Base-by-base conservation (phyloP, 2,888 invertebrate species). In the Papilio protenor region DNA sequence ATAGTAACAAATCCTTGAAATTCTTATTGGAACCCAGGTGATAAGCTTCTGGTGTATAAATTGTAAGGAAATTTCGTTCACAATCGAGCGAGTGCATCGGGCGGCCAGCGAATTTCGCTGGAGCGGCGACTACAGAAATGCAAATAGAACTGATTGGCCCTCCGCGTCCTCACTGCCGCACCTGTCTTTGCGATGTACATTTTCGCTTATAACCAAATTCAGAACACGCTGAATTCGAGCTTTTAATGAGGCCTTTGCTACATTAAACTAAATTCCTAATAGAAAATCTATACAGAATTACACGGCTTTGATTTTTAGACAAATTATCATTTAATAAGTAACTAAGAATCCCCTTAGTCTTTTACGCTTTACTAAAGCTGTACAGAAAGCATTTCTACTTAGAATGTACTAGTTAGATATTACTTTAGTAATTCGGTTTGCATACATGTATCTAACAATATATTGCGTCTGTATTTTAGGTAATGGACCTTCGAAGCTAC, bases 101-200 rank as follows among this genome's bases (percentile, higher is more conserved):
- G 83, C 81, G 82, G 82, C 79, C 83, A 81, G 82, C 80, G 82
- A 86, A 86, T 85, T 85, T 86, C 85, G 80, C 86, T 83, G 84
- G 88, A 88, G 88, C 89, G 85, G 85, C 80, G 85, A 88, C 87
- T 86, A 86, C 88, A 87, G 87, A 87, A 89, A 89, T 89, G 87
- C 86, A 91, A 90, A 91, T 89, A 89, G 84, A 86, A 85, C 87
- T 90, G 89, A 90, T 91, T 91, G 88, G 87, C 85, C 86, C 81
- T 81, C 82, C 77, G 80, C 81, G 77, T 79, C 72, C 80, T 79
- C 80, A 79, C 79, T 74, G 77, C 80, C 80, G 79, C 81, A 81
- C 81, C 86, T 85, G 86, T 83, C 81, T 82, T 82, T 82, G 81
- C 82, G 78, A 79, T 82, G 79, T 81, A 82, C 79, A 83, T 83